Base-by-base conservation (phyloP, 1,140 invertebrate species). In the Formica exsecta region DNA sequence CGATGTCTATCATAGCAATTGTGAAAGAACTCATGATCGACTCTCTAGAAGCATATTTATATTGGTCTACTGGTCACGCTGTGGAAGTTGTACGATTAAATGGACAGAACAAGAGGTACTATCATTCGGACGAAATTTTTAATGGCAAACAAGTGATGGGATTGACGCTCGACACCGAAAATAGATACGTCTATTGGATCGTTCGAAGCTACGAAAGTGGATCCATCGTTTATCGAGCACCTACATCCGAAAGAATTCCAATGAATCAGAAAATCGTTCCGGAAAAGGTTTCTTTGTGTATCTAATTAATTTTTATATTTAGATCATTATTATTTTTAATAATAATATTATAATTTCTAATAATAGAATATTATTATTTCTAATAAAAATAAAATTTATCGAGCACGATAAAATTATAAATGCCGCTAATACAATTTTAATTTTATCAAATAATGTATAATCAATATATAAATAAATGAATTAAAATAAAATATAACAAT, bases 51-150 rank as follows among this genome's bases (percentile, higher is more conserved):
- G 98, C 98, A 0, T 97, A 97, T 87, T 95, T 99, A 25, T 98
- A 99, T 92, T 99, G 98, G 97, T 97, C 97, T 9, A 99, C 98
- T 0, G 96, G 96, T 0, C 97, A 98, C 86, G 97, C 97, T 0
- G 96, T 99, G 0, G 97, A 98, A 94, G 97, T 97, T 51, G 96
- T 97, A 0, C 95, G 96, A 61, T 94, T 98, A 0, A 98, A 98
- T 94, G 98, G 98, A 0, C 97, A 97, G 87, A 96, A 98, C 77
- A 96, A 96, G 88, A 95, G 96, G 64, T 96, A 96, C 54, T 97
- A 98, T 92, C 97, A 97, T 93, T 96, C 96, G 65, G 96, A 97
- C 57, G 96, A 97, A 87, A 95, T 97, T 62, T 98, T 98, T 93
- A 97, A 97, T 89, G 97, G 97, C 1, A 97, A 97, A 93, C 97